These are phyloP conservation scores for Cochlearius cochlearius DNA, from an alignment of 2,113 vertebrate species.

Conservation along the genomic window DNA sequence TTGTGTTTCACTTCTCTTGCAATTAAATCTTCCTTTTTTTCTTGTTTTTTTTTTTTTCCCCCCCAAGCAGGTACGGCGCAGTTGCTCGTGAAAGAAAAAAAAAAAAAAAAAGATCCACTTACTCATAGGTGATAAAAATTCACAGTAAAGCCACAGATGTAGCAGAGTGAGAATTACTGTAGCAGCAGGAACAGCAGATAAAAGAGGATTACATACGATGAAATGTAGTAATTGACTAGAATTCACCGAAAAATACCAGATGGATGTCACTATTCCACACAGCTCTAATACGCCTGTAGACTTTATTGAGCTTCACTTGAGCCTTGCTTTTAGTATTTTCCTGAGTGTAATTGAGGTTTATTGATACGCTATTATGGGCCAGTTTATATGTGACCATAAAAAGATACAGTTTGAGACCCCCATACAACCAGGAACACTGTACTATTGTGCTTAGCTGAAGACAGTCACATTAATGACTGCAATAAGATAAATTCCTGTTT, in stretches of 20 bases:
- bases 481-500: conserved; percentile 68
- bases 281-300: conserved; percentile 62
- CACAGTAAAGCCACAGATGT: conserved; percentile 73
- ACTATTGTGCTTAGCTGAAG: conserved; percentile 43
- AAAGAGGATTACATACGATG: conserved; percentile 76
- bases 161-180: conserved; percentile 74
- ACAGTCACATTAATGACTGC: conserved; percentile 50
- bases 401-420: conserved; percentile 60
- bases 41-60: not conserved
- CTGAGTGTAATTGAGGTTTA: conserved; percentile 78
- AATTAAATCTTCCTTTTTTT: conserved; percentile 34
- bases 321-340: conserved; percentile 74
- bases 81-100: not conserved
- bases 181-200: conserved; percentile 77
- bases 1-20: conserved; percentile 22
- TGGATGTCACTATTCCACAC: conserved; percentile 71
- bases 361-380: conserved; percentile 69
- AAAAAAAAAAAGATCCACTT: conserved; percentile 23
- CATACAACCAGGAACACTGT: conserved; percentile 38
- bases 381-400: conserved; percentile 73
- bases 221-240: conserved; percentile 78
- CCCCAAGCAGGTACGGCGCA: conserved; percentile 7
- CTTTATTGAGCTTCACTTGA: conserved; percentile 74
- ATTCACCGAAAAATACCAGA: conserved; percentile 77
- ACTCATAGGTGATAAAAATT: conserved; percentile 73